These are phyloP conservation scores for Troides helena DNA, from an alignment of 2,888 invertebrate species.

Conservation along the genomic window DNA sequence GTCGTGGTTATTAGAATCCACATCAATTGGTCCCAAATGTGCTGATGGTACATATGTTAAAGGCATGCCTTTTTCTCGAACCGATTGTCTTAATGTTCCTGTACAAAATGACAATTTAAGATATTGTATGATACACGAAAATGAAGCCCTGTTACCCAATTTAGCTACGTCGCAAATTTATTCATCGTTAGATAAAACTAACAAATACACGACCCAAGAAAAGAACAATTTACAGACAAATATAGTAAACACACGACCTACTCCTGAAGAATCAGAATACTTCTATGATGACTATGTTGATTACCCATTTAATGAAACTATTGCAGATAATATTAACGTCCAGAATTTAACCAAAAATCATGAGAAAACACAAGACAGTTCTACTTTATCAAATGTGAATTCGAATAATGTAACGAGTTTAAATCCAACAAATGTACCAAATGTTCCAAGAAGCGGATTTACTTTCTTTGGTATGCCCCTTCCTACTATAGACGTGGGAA, in stretches of 20 bases:
- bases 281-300: slow-evolving; percentile 92
- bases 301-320: slow-evolving; percentile 84
- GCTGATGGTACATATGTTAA: slow-evolving; percentile 88
- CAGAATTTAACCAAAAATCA: slow-evolving; percentile 53
- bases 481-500: slow-evolving; percentile 85
- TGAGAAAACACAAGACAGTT: slow-evolving; percentile 65
- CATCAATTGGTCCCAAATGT: slow-evolving; percentile 87
- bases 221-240: slow-evolving; percentile 66
- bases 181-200: slow-evolving; percentile 80
- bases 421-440: slow-evolving; percentile 58
- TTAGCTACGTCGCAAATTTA: slow-evolving; percentile 81
- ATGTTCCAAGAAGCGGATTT: slow-evolving; percentile 82
- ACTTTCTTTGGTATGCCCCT: slow-evolving; percentile 93
- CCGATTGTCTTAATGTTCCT: slow-evolving; percentile 81
- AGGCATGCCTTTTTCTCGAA: slow-evolving; percentile 84
- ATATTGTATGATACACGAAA: slow-evolving; percentile 83
- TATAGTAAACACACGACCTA: slow-evolving; percentile 75
- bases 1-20: slow-evolving; percentile 89
- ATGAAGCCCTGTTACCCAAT: slow-evolving; percentile 80
- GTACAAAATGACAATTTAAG: slow-evolving; percentile 78
- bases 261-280: slow-evolving; percentile 89
- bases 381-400: slow-evolving; percentile 66
- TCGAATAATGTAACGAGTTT: slow-evolving; percentile 59
- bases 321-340: slow-evolving; percentile 60
- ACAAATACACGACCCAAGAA: slow-evolving; percentile 68